Evolutionary conservation across 2,888 invertebrate species (phyloP).

Genomic region (Xanthia icteritia): DNA sequence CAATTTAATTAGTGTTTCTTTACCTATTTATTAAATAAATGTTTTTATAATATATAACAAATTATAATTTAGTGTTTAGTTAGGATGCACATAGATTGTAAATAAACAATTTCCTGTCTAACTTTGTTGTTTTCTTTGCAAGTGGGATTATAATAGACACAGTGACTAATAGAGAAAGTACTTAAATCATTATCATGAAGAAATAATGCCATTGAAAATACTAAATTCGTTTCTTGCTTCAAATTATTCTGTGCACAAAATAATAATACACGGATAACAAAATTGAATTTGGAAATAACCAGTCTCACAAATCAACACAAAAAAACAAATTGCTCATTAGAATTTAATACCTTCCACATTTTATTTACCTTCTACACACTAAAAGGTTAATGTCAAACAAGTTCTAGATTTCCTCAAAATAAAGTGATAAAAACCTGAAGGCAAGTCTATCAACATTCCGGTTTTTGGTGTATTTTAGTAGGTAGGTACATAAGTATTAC

Average conservation of each 20-base stretch:
- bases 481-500: background rate
- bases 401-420: background rate
- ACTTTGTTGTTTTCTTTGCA: slow-evolving; percentile 53
- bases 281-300: background rate
- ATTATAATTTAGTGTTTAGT: slow-evolving; percentile 63
- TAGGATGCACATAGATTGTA: slow-evolving; percentile 81
- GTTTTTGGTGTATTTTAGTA: background rate
- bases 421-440: background rate
- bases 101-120: slow-evolving; percentile 75
- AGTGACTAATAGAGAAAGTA: background rate
- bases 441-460: background rate
- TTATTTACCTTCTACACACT: background rate
- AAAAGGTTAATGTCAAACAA: background rate
- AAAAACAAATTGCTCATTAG: background rate
- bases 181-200: background rate
- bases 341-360: no score
- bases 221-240: background rate
- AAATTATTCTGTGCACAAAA: background rate
- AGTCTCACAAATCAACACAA: background rate
- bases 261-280: background rate
- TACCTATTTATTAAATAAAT: slow-evolving; percentile 62
- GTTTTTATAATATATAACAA: slow-evolving; percentile 67
- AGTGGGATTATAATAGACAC: background rate
- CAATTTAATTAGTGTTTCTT: slow-evolving; percentile 70
- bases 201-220: background rate